Percentiles rank a stretch among this genome's conserved stretches.
phyloP scores from a whole-genome alignment of 2,797 vertebrate species.

The Ispidina picta region DNA sequence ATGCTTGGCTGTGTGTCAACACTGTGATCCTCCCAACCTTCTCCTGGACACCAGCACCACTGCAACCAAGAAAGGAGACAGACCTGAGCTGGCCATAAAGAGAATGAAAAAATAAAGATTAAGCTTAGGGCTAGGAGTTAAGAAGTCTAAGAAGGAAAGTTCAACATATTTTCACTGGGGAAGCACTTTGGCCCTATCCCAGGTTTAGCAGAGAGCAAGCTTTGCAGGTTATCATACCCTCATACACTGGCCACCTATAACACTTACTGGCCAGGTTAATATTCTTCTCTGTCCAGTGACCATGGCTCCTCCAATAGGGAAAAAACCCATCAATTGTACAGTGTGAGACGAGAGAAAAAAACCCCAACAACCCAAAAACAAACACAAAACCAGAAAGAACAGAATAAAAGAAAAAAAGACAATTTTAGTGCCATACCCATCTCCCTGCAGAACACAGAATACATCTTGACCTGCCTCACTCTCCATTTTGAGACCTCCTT shows the following conservation, averaged over 20 bases:
- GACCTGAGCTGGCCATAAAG: not conserved
- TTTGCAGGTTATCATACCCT: not conserved
- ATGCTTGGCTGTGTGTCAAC: not conserved
- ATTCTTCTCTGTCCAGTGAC: not conserved
- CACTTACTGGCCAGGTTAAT: not conserved
- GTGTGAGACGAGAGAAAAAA: not conserved
- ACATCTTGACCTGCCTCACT: not conserved
- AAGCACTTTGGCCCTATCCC: not conserved
- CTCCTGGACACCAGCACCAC: not conserved
- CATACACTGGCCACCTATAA: not conserved
- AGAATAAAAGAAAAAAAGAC: not conserved
- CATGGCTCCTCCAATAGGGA: not conserved
- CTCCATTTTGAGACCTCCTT: not conserved
- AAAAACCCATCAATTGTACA: not conserved
- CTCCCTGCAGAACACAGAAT: not conserved
- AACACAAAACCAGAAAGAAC: not conserved
- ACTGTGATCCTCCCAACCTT: not conserved
- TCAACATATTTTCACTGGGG: conserved; percentile 8
- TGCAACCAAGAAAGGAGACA: not conserved
- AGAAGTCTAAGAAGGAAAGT: not conserved
- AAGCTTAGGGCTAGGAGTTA: not conserved
- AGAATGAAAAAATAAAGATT: not conserved
- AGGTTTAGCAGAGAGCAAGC: not conserved
- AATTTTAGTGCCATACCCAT: not conserved
- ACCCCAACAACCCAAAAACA: too few relatives aligned